Percentiles rank a stretch among this genome's conserved stretches.
These are phyloP conservation scores for Acanthacorydalis orientalis DNA, from an alignment of 2,888 invertebrate genomes.

Conservation along the genomic window DNA sequence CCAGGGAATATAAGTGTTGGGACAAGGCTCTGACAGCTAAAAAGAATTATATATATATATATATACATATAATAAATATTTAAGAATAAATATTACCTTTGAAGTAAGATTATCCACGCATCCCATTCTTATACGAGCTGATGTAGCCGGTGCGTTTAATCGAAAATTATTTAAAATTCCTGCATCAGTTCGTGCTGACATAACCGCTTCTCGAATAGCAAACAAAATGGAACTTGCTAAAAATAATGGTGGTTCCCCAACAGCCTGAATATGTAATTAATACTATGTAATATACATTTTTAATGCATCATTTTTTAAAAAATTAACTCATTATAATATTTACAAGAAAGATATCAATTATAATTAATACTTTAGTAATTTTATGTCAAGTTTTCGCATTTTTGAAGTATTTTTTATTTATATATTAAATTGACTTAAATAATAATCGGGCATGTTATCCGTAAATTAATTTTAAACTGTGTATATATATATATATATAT, in stretches of 20 bases:
- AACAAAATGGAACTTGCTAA: constrained; percentile 76
- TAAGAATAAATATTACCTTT: constrained; percentile 33
- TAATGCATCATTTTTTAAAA: neutral
- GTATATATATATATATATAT: no score
- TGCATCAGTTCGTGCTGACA: constrained; percentile 55
- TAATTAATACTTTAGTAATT: neutral
- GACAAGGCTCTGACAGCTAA: no score
- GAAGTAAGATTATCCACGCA: constrained; percentile 70
- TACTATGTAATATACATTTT: neutral
- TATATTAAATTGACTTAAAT: no score
- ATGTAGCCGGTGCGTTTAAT: constrained; percentile 73
- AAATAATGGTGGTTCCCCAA: constrained; percentile 91
- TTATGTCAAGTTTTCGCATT: neutral
- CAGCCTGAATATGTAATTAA: constrained; percentile 43
- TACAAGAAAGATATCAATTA: neutral
- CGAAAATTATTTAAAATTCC: constrained; percentile 41
- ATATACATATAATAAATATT: neutral
- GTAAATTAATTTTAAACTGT: no score
- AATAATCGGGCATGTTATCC: no score
- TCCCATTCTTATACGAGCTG: constrained; percentile 76
- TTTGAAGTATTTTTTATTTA: neutral
- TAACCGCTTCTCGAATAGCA: constrained; percentile 78
- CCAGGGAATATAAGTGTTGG: no score
- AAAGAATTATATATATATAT: neutral
- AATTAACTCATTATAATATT: neutral